These are phyloP conservation scores for Phenganax marumi DNA, from an alignment of 92 coral and sea anemone species.

Conservation along the genomic window DNA sequence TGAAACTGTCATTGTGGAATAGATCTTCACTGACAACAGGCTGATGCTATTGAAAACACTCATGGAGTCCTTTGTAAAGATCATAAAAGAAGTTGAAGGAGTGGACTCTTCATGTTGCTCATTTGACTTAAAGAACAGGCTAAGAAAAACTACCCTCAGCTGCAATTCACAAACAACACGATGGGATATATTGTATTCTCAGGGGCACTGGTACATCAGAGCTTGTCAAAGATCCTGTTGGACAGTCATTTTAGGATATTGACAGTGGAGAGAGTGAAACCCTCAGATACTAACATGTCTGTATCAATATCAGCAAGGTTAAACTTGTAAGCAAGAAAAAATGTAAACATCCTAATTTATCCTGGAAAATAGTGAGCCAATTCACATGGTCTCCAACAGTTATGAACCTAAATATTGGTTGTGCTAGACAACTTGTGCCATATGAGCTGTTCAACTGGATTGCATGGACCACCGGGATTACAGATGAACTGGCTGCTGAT, in stretches of 20 bases:
- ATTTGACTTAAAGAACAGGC: conserved; percentile 20
- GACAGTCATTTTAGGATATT: neutral
- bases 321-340: conserved; percentile 27
- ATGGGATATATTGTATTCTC: conserved; percentile 31
- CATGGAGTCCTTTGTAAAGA: conserved; percentile 13
- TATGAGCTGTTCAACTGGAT: conserved; percentile 34
- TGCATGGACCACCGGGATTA: conserved; percentile 28
- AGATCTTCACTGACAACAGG: too few relatives aligned
- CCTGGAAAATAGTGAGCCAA: conserved; percentile 18
- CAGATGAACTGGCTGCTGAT: conserved; percentile 20
- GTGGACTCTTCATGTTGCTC: conserved; percentile 26
- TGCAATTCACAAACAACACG: too few relatives aligned
- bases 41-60: conserved; percentile 11
- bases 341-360: conserved; percentile 29
- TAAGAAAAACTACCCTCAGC: too few relatives aligned
- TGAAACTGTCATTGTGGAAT: conserved; percentile 12
- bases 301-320: neutral
- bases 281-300: neutral
- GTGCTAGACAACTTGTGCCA: conserved; percentile 28
- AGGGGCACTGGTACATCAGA: conserved; percentile 13
- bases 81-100: too few relatives aligned
- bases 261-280: conserved; percentile 12
- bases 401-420: conserved; percentile 26
- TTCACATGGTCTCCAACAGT: conserved; percentile 30
- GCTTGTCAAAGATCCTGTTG: too few relatives aligned